Conservation (phyloP, 2,797 vertebrate genomes). For the Acanthurus lineatus region DNA sequence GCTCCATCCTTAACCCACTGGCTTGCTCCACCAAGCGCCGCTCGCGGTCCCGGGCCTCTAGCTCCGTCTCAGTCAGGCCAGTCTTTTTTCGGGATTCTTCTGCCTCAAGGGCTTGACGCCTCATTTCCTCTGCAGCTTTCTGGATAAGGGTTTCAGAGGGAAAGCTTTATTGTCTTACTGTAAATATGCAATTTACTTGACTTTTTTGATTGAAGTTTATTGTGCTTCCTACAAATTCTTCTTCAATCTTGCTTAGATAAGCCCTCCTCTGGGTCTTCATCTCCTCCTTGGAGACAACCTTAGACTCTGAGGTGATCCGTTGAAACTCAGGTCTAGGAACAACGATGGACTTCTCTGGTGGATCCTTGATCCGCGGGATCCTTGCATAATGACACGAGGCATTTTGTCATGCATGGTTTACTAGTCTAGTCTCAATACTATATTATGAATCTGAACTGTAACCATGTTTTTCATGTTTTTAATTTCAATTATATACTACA, state of each 20-base stretch:
- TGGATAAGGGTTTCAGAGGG: slow-evolving; percentile 44
- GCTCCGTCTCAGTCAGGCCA: slow-evolving; percentile 87
- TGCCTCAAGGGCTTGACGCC: slow-evolving; percentile 80
- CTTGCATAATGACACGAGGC: slow-evolving; percentile 70
- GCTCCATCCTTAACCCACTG: slow-evolving; percentile 86
- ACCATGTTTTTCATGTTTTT: not conserved
- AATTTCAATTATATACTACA: not conserved
- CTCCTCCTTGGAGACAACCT: slow-evolving; percentile 74
- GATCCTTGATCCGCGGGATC: slow-evolving; percentile 82
- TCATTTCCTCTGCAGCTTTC: slow-evolving; percentile 84
- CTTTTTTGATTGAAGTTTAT: not conserved
- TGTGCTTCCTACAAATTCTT: slow-evolving; percentile 53
- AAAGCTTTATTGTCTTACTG: not conserved
- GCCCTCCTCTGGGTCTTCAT: slow-evolving; percentile 74
- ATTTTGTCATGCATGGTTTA: not conserved
- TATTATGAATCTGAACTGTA: not conserved
- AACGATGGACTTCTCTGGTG: slow-evolving; percentile 82
- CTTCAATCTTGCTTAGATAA: slow-evolving; percentile 73
- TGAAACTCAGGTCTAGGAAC: slow-evolving; percentile 83
- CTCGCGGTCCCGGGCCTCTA: slow-evolving; percentile 83
- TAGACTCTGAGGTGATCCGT: slow-evolving; percentile 81
- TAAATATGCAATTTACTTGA: not conserved
- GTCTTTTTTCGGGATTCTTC: slow-evolving; percentile 79
- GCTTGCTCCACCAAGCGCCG: slow-evolving; percentile 85
- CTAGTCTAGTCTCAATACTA: not conserved